Conservation (phyloP, 1,140 invertebrate genomes). For the Scaptomyza graminum region DNA sequence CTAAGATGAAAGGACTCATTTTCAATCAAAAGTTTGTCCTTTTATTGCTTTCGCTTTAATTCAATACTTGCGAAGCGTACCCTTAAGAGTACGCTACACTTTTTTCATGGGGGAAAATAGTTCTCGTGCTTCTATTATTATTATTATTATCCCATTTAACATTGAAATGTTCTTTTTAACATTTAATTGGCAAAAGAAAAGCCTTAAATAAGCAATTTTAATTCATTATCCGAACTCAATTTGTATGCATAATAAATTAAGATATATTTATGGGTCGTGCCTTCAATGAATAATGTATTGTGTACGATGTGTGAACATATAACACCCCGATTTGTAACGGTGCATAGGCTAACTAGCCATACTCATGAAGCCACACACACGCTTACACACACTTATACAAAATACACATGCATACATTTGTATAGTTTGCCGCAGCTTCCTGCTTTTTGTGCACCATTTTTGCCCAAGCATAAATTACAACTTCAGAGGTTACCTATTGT, state of each 20-base stretch:
- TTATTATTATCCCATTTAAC: neutral
- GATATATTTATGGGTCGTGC: conserved; percentile 14
- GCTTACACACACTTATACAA: neutral
- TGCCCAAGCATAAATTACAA: conserved; percentile 79
- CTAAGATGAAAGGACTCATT: neutral
- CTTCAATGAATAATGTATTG: conserved; percentile 54
- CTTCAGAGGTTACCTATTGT: conserved; percentile 62
- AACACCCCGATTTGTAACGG: conserved; percentile 43
- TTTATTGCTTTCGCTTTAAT: neutral
- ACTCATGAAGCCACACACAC: conserved; percentile 8
- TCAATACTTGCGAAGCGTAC: neutral
- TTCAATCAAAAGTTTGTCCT: conserved; percentile 4
- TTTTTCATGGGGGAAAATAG: neutral
- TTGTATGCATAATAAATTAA: conserved; percentile 17
- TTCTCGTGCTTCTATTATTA: neutral
- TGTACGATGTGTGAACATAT: conserved; percentile 41
- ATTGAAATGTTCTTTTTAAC: neutral
- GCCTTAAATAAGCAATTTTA: conserved; percentile 3
- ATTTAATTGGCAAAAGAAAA: too few species aligned
- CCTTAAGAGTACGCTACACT: conserved; percentile 5
- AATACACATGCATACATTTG: conserved; percentile 11
- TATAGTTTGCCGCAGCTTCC: conserved; percentile 41
- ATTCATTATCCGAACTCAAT: conserved; percentile 9
- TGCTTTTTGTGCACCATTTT: conserved; percentile 68
- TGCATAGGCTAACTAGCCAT: conserved; percentile 54